Evolutionary conservation across 2,113 vertebrate genomes (phyloP).

Genomic region (Sakesphorus luctuosus): DNA sequence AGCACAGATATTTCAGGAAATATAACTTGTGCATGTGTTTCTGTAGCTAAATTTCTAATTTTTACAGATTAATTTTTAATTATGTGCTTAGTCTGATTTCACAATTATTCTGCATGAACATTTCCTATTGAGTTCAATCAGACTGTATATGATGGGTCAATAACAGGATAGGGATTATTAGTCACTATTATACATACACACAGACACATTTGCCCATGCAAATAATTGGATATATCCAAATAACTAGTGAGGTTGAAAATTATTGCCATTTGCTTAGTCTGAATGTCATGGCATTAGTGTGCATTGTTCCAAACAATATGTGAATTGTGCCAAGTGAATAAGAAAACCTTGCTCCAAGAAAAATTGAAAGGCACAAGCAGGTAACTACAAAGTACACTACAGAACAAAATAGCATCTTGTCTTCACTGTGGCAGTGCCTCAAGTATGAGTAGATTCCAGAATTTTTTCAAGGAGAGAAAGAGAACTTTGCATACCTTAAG

Average conservation of each 20-base stretch:
- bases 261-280: constrained; percentile 56
- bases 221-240: constrained; percentile 64
- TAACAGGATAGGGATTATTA: constrained; percentile 48
- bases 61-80: constrained; percentile 16
- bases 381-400: not conserved
- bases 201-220: constrained; percentile 47
- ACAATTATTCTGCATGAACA: constrained; percentile 15
- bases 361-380: not conserved
- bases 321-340: not conserved
- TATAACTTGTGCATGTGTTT: not conserved
- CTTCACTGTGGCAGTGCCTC: not conserved
- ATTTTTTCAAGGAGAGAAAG: not conserved
- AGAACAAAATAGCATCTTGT: not conserved
- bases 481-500: not conserved
- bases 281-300: constrained; percentile 32
- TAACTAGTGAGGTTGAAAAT: constrained; percentile 62
- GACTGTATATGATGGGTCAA: constrained; percentile 38
- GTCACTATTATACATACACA: constrained; percentile 12
- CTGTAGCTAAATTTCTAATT: not conserved
- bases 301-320: constrained; percentile 11
- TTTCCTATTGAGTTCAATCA: constrained; percentile 25
- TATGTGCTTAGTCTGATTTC: constrained; percentile 13
- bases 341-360: constrained; percentile 10
- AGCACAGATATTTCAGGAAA: not conserved
- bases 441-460: not conserved